Evolutionary conservation across 2,888 invertebrate species (phyloP).

Genomic region (Margaritifera margaritifera): DNA sequence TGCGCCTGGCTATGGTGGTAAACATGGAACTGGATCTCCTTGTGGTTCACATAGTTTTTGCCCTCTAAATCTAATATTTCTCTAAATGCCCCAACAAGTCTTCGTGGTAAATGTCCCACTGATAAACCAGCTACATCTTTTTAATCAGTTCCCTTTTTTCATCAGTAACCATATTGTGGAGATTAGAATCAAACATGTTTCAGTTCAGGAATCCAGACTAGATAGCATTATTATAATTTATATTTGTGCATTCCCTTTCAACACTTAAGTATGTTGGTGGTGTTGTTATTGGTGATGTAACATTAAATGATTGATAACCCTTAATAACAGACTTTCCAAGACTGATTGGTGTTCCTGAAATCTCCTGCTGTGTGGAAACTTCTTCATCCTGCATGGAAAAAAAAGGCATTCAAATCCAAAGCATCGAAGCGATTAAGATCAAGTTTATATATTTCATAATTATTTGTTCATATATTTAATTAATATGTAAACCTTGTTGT

Average conservation of each 20-base stretch:
- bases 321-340: slow-evolving; percentile 13
- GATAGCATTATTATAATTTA: slow-evolving; percentile 12
- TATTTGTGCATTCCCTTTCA: slow-evolving; percentile 14
- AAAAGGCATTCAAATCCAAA: no score
- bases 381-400: no score
- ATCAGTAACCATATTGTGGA: slow-evolving; percentile 8
- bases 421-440: no score
- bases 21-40: slow-evolving; percentile 17
- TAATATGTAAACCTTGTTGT: no score
- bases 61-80: slow-evolving; percentile 7
- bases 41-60: slow-evolving; percentile 4
- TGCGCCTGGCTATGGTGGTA: slow-evolving; percentile 15
- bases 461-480: no score
- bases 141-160: slow-evolving; percentile 4
- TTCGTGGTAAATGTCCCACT: slow-evolving; percentile 7
- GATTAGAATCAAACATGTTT: not conserved
- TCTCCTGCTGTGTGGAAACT: no score
- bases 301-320: slow-evolving; percentile 18
- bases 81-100: slow-evolving; percentile 8
- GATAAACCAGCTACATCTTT: slow-evolving; percentile 12
- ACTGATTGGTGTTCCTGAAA: not conserved
- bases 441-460: no score
- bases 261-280: not conserved
- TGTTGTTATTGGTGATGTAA: slow-evolving; percentile 6
- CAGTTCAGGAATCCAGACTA: slow-evolving; percentile 9